Evolutionary conservation across 2,797 vertebrate genomes (phyloP).

Genomic region (Sebastolobus alascanus): DNA sequence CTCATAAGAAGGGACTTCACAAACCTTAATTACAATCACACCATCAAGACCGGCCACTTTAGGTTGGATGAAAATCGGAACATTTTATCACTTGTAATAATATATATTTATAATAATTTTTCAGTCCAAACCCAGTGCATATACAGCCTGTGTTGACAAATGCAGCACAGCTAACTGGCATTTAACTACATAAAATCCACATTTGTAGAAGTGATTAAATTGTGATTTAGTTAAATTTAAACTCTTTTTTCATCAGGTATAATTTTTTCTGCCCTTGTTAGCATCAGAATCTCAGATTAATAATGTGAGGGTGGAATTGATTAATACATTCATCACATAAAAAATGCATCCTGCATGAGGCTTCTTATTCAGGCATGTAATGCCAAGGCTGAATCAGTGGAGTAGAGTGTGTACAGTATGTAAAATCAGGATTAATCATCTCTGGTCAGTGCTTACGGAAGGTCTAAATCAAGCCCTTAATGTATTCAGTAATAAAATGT

Average conservation of each 20-base stretch:
- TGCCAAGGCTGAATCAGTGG: conserved; percentile 27
- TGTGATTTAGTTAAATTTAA: conserved; percentile 1
- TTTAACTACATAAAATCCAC: not conserved
- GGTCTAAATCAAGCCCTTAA: conserved; percentile 48
- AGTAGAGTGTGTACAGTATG: conserved; percentile 25
- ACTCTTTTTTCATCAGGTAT: not conserved
- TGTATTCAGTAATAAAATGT: conserved; percentile 50
- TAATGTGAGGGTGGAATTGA: conserved; percentile 11
- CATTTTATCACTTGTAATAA: not conserved
- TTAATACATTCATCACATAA: conserved; percentile 27
- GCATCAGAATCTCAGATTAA: conserved; percentile 12
- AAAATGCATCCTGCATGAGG: conserved; percentile 7
- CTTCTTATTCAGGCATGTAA: conserved; percentile 26
- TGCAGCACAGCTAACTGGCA: not conserved
- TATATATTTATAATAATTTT: not conserved
- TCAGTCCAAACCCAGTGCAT: not conserved
- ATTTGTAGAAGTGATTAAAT: conserved; percentile 9
- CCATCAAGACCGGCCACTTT: not conserved
- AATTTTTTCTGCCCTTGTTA: not conserved
- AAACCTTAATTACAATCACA: not conserved
- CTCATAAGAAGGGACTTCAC: not conserved
- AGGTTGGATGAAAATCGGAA: not conserved
- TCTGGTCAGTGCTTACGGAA: conserved; percentile 40
- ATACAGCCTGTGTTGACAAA: not conserved
- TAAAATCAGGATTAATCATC: conserved; percentile 56